These are phyloP conservation scores for Acronicta aceris DNA, from an alignment of 2,888 invertebrate genomes.

Conservation along the genomic window DNA sequence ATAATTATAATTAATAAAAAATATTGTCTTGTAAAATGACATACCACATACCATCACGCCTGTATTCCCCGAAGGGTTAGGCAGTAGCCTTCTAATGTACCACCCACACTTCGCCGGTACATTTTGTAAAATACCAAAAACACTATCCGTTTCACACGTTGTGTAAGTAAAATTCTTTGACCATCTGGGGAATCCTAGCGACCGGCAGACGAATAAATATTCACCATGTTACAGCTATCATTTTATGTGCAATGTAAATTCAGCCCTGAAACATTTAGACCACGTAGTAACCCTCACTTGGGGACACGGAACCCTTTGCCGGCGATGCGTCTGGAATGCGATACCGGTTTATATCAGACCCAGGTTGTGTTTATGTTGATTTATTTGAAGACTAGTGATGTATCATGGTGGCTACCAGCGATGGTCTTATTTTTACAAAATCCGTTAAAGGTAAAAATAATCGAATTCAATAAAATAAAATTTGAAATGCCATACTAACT, in stretches of 20 bases:
- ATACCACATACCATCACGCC: no score
- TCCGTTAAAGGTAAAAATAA: no score
- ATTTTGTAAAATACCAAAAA: not conserved
- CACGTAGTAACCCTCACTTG: slow-evolving; percentile 74
- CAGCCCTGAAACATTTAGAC: slow-evolving; percentile 82
- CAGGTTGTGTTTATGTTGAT: slow-evolving; percentile 33
- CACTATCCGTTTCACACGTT: not conserved
- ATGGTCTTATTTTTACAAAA: no score
- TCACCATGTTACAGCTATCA: slow-evolving; percentile 66
- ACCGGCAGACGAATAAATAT: slow-evolving; percentile 66
- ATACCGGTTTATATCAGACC: slow-evolving; percentile 45
- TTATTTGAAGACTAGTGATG: slow-evolving; percentile 9
- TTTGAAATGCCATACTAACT: no score
- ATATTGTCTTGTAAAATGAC: no score
- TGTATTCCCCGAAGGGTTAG: no score
- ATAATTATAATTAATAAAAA: no score
- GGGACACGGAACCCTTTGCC: slow-evolving; percentile 57
- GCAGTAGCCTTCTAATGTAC: no score
- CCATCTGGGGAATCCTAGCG: slow-evolving; percentile 36
- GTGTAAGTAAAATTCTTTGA: slow-evolving; percentile 13
- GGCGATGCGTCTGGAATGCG: slow-evolving; percentile 57
- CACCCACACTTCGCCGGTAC: no score
- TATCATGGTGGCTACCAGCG: not conserved
- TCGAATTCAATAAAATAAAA: no score
- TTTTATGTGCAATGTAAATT: slow-evolving; percentile 73